These are phyloP conservation scores for Pyrocephalus nanus DNA, from an alignment of 2,797 vertebrate species.

Conservation along the genomic window DNA sequence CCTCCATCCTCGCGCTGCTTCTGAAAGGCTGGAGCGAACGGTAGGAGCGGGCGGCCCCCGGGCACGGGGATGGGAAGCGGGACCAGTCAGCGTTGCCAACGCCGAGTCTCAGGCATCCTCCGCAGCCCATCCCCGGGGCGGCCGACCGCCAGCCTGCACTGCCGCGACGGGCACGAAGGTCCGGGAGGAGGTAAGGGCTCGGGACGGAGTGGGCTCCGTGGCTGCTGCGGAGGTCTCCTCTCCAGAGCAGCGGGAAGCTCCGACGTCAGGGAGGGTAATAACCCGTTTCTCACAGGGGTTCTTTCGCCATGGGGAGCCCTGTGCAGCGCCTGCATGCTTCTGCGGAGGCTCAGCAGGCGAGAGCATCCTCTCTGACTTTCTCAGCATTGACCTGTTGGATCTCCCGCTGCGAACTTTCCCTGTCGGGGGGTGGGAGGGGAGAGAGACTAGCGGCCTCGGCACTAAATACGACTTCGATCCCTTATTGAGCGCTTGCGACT, in stretches of 20 bases:
- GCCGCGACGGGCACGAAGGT: not conserved
- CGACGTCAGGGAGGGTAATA: not conserved
- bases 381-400: not conserved
- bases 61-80: not conserved
- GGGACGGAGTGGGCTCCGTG: not conserved
- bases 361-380: not conserved
- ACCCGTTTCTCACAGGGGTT: not conserved
- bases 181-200: not conserved
- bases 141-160: not conserved
- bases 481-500: not conserved
- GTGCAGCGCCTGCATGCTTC: not conserved
- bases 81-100: not conserved
- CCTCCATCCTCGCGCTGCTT: not conserved
- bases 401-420: not conserved
- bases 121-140: not conserved
- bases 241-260: not conserved
- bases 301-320: not conserved
- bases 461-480: not conserved
- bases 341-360: not conserved
- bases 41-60: not conserved
- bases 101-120: not conserved
- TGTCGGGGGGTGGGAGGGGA: rapidly evolving
- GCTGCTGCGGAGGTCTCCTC: not conserved
- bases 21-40: not conserved
- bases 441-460: not conserved